phyloP scores from a whole-genome alignment of 2,888 invertebrate species.

The Oithona nana region DNA sequence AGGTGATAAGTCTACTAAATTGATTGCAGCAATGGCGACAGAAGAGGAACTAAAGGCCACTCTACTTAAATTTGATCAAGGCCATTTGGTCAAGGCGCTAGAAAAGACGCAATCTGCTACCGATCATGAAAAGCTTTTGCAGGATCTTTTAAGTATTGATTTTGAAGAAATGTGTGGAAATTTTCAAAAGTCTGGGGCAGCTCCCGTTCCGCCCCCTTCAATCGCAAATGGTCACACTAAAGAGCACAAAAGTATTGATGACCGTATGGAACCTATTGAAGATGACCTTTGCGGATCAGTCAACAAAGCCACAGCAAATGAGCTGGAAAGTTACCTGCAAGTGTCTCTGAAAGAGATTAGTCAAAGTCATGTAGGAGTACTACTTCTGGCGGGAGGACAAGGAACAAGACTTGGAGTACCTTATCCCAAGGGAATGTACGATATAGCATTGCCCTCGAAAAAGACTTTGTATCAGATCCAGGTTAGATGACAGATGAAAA shows the following conservation, averaged over 20 bases:
- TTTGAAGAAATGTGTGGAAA: not conserved
- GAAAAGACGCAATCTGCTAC: not conserved
- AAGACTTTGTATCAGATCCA: constrained; percentile 82
- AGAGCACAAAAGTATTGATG: not conserved
- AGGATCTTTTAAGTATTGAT: not conserved
- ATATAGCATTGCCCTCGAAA: constrained; percentile 68
- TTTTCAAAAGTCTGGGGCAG: not conserved
- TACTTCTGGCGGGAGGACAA: constrained; percentile 90
- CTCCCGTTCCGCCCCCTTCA: not conserved
- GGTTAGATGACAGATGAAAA: not conserved
- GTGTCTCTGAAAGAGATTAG: constrained; percentile 36
- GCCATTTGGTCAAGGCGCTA: not conserved
- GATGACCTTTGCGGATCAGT: not conserved
- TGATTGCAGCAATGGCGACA: too few relatives aligned
- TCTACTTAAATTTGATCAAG: not conserved
- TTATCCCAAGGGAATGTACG: constrained; percentile 93
- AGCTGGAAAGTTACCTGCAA: not conserved
- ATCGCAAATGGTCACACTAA: not conserved
- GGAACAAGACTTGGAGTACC: constrained; percentile 85
- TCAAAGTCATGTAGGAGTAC: constrained; percentile 54
- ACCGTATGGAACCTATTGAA: not conserved
- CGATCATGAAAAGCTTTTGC: not conserved
- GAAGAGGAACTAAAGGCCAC: not conserved
- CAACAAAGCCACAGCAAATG: not conserved
- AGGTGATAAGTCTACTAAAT: not conserved